Conservation (phyloP, 2,797 vertebrate genomes). For the Meda fulgida region DNA sequence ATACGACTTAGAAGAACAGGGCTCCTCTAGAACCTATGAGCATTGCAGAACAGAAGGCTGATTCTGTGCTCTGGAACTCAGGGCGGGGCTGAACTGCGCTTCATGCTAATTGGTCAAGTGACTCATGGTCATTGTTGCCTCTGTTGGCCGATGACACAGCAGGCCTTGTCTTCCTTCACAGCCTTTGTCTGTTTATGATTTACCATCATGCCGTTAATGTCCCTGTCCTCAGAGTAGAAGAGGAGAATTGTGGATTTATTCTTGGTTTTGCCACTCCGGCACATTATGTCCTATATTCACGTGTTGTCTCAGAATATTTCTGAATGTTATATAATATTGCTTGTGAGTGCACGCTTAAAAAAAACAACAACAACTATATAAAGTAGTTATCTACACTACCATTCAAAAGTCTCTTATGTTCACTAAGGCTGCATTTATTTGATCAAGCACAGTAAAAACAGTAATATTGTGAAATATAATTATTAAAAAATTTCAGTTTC, state of each 20-base stretch:
- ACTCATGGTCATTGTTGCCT: constrained; percentile 56
- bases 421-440: background rate
- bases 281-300: background rate
- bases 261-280: background rate
- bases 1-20: constrained; percentile 8
- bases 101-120: constrained; percentile 45
- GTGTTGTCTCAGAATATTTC: background rate
- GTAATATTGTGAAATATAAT: background rate
- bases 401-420: background rate
- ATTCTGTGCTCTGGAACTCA: constrained; percentile 42
- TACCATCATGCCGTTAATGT: constrained; percentile 34
- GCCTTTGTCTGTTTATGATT: constrained; percentile 51
- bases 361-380: background rate
- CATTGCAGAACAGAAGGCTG: constrained; percentile 46
- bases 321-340: background rate
- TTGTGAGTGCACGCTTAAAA: background rate
- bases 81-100: constrained; percentile 5
- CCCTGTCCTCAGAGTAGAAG: constrained; percentile 22
- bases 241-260: constrained; percentile 39
- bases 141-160: constrained; percentile 47
- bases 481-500: background rate
- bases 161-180: constrained; percentile 57
- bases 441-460: background rate
- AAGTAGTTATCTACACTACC: background rate
- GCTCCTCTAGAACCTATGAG: constrained; percentile 30